phyloP scores from a whole-genome alignment of 2,888 invertebrate genomes.

The Eudasyphora cyanicolor region DNA sequence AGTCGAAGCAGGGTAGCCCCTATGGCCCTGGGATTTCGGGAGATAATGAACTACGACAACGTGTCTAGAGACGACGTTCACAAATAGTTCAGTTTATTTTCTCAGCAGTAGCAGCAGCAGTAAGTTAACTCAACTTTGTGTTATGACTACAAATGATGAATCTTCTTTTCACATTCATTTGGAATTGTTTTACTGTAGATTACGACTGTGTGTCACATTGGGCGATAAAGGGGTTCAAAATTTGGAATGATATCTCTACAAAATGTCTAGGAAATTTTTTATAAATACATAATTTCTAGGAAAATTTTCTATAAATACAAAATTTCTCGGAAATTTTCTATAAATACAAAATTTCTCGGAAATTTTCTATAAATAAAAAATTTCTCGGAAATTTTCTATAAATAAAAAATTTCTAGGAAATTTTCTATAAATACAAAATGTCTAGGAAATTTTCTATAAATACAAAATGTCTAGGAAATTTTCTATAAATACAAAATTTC shows the following conservation, averaged over 20 bases:
- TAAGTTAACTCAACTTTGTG: background rate
- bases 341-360: too few relatives aligned
- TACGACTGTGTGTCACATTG: background rate
- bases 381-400: too few relatives aligned
- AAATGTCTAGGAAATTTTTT: too few relatives aligned
- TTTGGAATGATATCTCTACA: background rate
- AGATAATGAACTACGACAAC: slow-evolving; percentile 1
- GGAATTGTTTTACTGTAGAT: background rate
- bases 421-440: too few relatives aligned
- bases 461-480: too few relatives aligned
- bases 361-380: too few relatives aligned
- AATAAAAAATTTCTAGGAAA: too few relatives aligned
- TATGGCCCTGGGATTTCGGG: background rate
- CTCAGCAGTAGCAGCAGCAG: background rate
- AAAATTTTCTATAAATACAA: too few relatives aligned
- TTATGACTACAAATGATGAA: slow-evolving; percentile 43
- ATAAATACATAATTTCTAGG: too few relatives aligned
- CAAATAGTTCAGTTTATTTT: background rate
- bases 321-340: too few relatives aligned
- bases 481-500: too few relatives aligned
- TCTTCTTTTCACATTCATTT: slow-evolving; percentile 45
- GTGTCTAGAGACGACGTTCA: background rate
- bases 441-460: too few relatives aligned
- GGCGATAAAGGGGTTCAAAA: background rate
- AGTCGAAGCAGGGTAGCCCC: background rate